These are phyloP conservation scores for Pavo muticus DNA, from an alignment of 2,113 vertebrate species.

Conservation along the genomic window DNA sequence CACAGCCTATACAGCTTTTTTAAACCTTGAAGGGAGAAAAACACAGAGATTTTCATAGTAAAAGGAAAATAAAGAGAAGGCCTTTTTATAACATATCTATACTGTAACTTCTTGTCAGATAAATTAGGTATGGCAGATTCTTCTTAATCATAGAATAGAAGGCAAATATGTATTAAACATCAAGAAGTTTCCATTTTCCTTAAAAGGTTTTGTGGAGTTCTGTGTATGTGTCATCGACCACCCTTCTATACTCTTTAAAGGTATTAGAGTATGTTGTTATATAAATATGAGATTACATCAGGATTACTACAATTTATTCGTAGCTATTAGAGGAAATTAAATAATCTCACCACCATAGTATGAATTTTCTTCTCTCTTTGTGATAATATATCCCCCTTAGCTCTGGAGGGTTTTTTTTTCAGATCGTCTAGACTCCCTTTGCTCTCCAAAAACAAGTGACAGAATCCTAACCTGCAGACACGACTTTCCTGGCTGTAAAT, in stretches of 20 bases:
- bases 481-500: not conserved
- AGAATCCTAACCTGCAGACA: not conserved
- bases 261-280: not conserved
- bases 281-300: slow-evolving; percentile 8
- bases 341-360: not conserved
- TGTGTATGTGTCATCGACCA: not conserved
- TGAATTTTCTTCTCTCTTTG: not conserved
- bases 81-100: not conserved
- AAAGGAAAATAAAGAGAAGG: slow-evolving; percentile 1
- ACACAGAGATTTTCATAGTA: not conserved
- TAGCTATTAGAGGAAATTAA: not conserved
- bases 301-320: not conserved
- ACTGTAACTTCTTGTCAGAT: not conserved
- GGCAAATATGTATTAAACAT: not conserved
- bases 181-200: not conserved
- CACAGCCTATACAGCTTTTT: accelerated
- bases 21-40: not conserved
- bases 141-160: not conserved
- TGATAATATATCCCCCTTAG: not conserved
- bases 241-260: not conserved
- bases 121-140: not conserved
- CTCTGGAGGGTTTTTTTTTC: not conserved
- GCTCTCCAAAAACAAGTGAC: not conserved
- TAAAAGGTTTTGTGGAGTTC: not conserved
- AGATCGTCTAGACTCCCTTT: not conserved